phyloP scores from a whole-genome alignment of 1,140 invertebrate genomes.

The Drosophila subobscura region DNA sequence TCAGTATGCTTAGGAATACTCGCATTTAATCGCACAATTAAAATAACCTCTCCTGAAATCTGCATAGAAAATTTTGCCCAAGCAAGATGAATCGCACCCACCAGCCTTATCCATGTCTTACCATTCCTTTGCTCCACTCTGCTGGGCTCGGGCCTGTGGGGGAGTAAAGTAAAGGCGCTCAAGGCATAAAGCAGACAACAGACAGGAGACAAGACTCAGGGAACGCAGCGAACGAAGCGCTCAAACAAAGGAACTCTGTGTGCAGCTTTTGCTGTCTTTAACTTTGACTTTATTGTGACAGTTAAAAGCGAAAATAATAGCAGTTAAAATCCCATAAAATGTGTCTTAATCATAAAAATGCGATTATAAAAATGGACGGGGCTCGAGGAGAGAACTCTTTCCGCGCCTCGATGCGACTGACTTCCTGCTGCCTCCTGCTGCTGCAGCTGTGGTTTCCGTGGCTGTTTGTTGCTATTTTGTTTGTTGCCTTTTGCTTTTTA shows the following conservation, averaged over 20 bases:
- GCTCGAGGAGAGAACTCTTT: constrained; percentile 58
- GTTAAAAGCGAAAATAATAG: constrained; percentile 82
- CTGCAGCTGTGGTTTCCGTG: constrained; percentile 16
- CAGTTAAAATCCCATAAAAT: constrained; percentile 82
- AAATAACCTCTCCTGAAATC: constrained; percentile 48
- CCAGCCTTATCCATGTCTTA: constrained; percentile 6
- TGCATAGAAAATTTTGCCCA: constrained; percentile 54
- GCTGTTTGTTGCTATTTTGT: constrained; percentile 62
- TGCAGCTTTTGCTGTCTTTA: constrained; percentile 77
- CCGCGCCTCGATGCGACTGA: not conserved
- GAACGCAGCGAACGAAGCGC: constrained; percentile 2
- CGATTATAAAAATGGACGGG: constrained; percentile 81
- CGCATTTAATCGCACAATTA: constrained; percentile 23
- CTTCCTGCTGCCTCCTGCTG: constrained; percentile 5
- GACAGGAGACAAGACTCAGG: constrained; percentile 12
- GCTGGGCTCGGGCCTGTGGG: constrained; percentile 2
- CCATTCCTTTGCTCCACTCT: constrained; percentile 25
- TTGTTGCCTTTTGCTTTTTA: constrained; percentile 69
- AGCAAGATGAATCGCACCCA: constrained; percentile 33
- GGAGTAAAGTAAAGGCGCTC: too few relatives aligned
- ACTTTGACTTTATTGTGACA: constrained; percentile 82
- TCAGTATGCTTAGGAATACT: constrained; percentile 9
- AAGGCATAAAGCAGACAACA: too few relatives aligned
- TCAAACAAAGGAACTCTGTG: constrained; percentile 70
- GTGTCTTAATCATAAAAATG: constrained; percentile 83